Base-by-base conservation (phyloP, 1,140 invertebrate species). In the Lycorma delicatula region DNA sequence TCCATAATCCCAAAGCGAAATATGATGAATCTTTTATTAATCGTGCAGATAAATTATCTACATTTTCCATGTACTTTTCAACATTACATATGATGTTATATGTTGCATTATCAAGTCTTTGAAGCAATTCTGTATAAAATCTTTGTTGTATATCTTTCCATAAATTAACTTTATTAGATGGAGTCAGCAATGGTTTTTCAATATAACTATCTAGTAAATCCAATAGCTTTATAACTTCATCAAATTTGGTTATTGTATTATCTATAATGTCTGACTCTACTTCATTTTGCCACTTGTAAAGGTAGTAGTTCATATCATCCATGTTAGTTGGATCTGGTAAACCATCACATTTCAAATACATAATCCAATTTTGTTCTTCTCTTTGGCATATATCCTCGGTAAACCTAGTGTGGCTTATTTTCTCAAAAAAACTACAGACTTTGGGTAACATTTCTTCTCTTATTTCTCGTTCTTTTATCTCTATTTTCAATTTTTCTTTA, bases 321-420 rank as follows among this genome's bases (percentile, higher is more conserved):
- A 78, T 68, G 60, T 73, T 72, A 2, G 68, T 70, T 0, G 81
- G 77, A 67, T 82, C 77, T 0, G 83, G 83, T n/a, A 84, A 68
- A 22, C 80, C 77, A 49, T 81, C 79, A 63, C 82, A 84, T 7
- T 74, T 74, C 68, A 83, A 72, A 59, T 79, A 83, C 29, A 78
- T 74, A 26, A 73, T 58, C 83, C 83, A 85, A 70, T 85, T 59
- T 47, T 64, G 34, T 22, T 57, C 31, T 13, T 60, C 50, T 4
- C 62, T 47, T 2, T 59, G 54, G 2, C 13, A 48, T 3, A 53
- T 53, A 29, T 64, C 59, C 16, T 56, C 38, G 26, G 56, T 27
- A 12, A 64, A 60, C 27, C 58, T 60, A 16, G 50, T 57, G 26
- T 26, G 20, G 46, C 18, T 49, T 9, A 50, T 31, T 41, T 53